A percentile compares a stretch with the other conserved stretches of the same genome.
Conservation (phyloP, 2,113 vertebrate genomes). For the Spermophilus dauricus region DNA sequence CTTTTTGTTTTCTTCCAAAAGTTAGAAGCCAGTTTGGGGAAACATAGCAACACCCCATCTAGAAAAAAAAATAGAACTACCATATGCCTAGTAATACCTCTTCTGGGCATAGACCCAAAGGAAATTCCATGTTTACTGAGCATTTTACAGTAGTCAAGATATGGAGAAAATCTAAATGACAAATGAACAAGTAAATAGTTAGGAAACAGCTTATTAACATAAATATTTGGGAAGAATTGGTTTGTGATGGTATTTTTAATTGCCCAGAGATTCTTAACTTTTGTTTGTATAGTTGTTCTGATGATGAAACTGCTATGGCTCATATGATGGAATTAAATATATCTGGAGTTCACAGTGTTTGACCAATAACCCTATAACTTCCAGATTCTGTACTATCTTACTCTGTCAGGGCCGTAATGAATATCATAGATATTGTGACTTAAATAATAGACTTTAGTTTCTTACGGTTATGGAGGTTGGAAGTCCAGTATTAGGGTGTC, state of each 20-base stretch:
- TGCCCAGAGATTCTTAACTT: neutral
- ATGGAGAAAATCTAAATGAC: no score
- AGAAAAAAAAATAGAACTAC: no score
- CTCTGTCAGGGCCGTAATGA: neutral
- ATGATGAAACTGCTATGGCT: neutral
- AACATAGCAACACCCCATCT: no score
- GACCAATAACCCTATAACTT: neutral
- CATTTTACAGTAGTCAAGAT: no score
- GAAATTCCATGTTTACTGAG: no score
- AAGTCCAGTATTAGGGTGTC: neutral
- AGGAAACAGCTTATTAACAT: neutral
- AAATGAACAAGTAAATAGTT: neutral
- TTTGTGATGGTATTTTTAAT: slow-evolving; percentile 21
- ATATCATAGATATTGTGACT: neutral
- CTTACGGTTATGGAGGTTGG: neutral
- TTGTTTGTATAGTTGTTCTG: neutral
- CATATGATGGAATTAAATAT: neutral
- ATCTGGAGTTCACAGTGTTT: neutral
- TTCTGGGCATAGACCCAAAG: no score
- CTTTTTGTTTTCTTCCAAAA: no score
- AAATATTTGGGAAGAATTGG: neutral
- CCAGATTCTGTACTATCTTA: neutral
- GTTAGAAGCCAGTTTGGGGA: no score
- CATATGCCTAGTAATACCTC: no score
- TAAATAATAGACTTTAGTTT: neutral